These are phyloP conservation scores for Mercenaria mercenaria DNA, from an alignment of 1,140 invertebrate genomes.

Conservation along the genomic window DNA sequence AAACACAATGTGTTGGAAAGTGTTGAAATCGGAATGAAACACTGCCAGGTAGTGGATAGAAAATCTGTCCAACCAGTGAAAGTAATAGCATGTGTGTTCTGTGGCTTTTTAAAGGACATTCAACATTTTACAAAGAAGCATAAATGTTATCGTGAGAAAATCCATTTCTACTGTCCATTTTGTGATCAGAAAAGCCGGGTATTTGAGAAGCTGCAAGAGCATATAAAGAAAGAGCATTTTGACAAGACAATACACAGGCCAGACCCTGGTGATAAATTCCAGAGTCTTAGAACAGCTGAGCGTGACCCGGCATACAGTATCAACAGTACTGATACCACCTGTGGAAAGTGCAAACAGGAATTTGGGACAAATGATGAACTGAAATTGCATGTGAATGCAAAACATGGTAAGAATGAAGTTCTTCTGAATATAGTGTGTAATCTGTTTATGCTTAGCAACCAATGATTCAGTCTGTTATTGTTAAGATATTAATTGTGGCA, in stretches of 20 bases:
- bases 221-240: neutral
- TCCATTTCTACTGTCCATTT: slow-evolving; percentile 24
- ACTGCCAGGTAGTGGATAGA: neutral
- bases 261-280: neutral
- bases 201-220: neutral
- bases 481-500: no score
- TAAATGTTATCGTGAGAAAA: neutral
- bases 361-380: neutral
- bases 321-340: neutral
- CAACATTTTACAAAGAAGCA: neutral
- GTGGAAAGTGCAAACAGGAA: neutral
- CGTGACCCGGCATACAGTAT: neutral
- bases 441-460: no score
- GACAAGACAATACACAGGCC: neutral
- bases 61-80: neutral
- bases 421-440: no score
- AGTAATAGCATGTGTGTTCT: slow-evolving; percentile 18
- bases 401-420: neutral
- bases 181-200: neutral
- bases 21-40: neutral
- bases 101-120: neutral
- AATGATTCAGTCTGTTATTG: no score
- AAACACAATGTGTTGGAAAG: neutral
- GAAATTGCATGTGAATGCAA: slow-evolving; percentile 5
- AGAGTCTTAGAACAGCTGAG: neutral